A percentile compares a stretch with the other conserved stretches of the same genome.
These are phyloP conservation scores for Lucifuga dentata DNA, from an alignment of 2,113 vertebrate species.

Conservation along the genomic window DNA sequence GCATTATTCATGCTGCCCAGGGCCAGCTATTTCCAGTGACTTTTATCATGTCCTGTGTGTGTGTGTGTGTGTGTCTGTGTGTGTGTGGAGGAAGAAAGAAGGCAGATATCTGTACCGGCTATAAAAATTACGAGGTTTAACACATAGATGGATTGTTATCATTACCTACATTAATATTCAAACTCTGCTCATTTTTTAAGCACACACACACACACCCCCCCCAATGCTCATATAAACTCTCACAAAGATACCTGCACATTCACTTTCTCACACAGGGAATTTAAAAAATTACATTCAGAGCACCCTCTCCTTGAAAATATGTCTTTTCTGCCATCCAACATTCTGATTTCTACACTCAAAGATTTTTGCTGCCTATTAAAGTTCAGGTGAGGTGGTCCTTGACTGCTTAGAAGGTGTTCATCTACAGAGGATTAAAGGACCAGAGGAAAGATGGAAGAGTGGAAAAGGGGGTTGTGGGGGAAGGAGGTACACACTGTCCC, in stretches of 20 bases:
- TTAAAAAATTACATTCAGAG: constrained; percentile 11
- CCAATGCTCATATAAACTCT: too few relatives aligned
- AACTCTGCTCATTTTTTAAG: not conserved
- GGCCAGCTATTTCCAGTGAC: constrained; percentile 61
- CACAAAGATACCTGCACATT: too few relatives aligned
- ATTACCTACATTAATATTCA: constrained; percentile 29
- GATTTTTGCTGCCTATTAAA: constrained; percentile 54
- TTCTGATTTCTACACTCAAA: constrained; percentile 33
- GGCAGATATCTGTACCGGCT: constrained; percentile 19
- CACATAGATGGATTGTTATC: constrained; percentile 28
- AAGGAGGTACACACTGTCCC: constrained; percentile 45
- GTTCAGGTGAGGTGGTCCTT: constrained; percentile 53
- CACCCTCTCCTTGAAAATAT: constrained; percentile 2
- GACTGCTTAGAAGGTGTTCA: constrained; percentile 58
- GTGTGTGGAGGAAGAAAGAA: constrained; percentile 5
- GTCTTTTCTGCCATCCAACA: constrained; percentile 1
- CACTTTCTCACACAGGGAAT: not conserved
- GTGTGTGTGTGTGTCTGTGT: not conserved
- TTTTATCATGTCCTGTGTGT: constrained; percentile 47
- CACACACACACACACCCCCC: constrained; percentile 2
- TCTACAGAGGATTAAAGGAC: constrained; percentile 68
- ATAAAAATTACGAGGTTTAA: constrained; percentile 31
- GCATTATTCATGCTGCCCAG: constrained; percentile 75
- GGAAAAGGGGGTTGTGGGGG: constrained; percentile 38
- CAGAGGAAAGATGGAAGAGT: constrained; percentile 25